phyloP scores from a whole-genome alignment of 2,888 invertebrate species.

The Schrankia costaestrigalis region DNA sequence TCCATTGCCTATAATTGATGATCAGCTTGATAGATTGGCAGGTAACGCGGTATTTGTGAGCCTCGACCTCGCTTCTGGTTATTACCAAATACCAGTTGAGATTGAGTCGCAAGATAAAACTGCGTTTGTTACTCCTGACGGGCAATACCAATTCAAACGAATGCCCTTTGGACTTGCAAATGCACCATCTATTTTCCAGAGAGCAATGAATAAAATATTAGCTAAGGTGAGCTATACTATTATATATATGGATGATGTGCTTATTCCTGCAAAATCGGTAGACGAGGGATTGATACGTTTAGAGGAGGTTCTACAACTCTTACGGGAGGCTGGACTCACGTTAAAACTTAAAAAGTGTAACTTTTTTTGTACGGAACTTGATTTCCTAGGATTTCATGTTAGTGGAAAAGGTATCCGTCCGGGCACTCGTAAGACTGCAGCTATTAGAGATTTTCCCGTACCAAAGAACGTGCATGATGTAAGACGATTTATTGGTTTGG shows the following conservation, averaged over 20 bases:
- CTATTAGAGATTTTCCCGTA: not conserved
- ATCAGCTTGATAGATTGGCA: constrained; percentile 20
- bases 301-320: constrained; percentile 5
- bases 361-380: constrained; percentile 27
- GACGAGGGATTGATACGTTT: constrained; percentile 17
- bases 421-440: not conserved
- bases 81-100: constrained; percentile 33
- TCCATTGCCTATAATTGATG: constrained; percentile 25
- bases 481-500: constrained; percentile 33
- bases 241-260: constrained; percentile 30
- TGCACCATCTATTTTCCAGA: constrained; percentile 28
- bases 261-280: constrained; percentile 18
- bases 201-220: constrained; percentile 27
- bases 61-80: constrained; percentile 25
- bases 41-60: constrained; percentile 19
- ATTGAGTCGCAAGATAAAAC: constrained; percentile 22
- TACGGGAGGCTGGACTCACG: constrained; percentile 14
- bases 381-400: constrained; percentile 33
- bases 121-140: constrained; percentile 31
- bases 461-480: constrained; percentile 8
- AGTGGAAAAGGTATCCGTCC: not conserved
- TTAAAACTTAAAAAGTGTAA: constrained; percentile 32
- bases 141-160: constrained; percentile 22
- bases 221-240: constrained; percentile 3
- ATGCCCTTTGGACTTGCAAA: constrained; percentile 33